These are phyloP conservation scores for Entelurus aequoreus DNA, from an alignment of 2,113 vertebrate genomes.

Conservation along the genomic window DNA sequence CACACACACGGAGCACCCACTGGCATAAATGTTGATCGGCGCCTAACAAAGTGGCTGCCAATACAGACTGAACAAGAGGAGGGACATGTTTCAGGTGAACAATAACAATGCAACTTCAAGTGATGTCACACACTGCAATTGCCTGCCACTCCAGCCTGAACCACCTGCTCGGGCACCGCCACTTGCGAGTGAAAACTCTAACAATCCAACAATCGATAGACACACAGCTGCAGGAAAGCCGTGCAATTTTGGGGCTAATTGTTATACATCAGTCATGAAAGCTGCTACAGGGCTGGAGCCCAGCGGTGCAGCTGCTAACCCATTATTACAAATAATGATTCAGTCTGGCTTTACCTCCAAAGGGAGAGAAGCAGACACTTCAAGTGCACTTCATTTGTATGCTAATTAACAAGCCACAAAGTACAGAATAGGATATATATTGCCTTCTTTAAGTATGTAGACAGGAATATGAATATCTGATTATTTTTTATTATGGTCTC, in stretches of 20 bases:
- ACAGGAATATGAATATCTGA: not conserved
- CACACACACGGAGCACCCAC: too few species aligned
- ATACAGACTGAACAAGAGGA: not conserved
- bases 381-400: not conserved
- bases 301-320: slow-evolving; percentile 6
- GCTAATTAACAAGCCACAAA: not conserved
- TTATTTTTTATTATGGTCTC: not conserved
- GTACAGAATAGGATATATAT: not conserved
- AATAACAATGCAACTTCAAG: not conserved
- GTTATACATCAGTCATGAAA: slow-evolving; percentile 18
- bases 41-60: not conserved
- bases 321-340: slow-evolving; percentile 1
- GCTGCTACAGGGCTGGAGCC: not conserved
- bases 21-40: too few species aligned
- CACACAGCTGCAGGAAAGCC: slow-evolving; percentile 23
- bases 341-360: not conserved
- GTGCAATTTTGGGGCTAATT: slow-evolving; percentile 15
- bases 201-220: slow-evolving; percentile 54
- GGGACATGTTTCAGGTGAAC: not conserved
- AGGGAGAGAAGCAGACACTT: not conserved
- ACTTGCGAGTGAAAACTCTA: slow-evolving; percentile 30
- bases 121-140: not conserved
- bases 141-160: not conserved
- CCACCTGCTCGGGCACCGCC: slow-evolving; percentile 12
- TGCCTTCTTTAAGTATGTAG: not conserved